Percentiles rank a stretch among this genome's conserved stretches.
Conservation (phyloP, 2,888 invertebrate genomes). For the Acanthopleura granulata region DNA sequence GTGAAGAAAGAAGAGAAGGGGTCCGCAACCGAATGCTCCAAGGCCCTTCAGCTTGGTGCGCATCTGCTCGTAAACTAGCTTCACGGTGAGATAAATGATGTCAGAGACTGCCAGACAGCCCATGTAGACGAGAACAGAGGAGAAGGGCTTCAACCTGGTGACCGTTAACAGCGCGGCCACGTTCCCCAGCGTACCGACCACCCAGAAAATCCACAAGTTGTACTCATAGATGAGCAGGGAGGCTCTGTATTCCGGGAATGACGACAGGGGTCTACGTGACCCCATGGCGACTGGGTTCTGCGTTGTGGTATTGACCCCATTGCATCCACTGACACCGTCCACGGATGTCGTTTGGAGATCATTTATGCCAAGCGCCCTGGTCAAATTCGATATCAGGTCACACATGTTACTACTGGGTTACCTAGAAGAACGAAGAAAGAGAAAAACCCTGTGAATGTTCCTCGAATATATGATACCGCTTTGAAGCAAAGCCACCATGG, state of each 20-base stretch:
- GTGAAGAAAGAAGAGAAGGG: background rate
- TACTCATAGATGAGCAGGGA: background rate
- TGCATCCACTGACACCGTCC: no score
- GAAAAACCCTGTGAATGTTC: no score
- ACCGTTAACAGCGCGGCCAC: background rate
- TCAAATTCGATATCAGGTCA: no score
- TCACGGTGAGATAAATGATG: conserved; percentile 2
- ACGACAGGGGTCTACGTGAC: background rate
- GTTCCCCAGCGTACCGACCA: background rate
- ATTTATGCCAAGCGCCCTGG: no score
- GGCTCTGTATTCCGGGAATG: background rate
- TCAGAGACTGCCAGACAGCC: background rate
- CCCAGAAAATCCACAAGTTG: conserved; percentile 11
- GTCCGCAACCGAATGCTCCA: background rate
- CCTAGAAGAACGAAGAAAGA: no score
- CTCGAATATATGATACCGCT: no score
- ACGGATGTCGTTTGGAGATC: no score
- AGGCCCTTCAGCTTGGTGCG: background rate
- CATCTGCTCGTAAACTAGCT: conserved; percentile 7
- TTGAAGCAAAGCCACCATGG: no score
- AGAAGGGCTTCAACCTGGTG: background rate
- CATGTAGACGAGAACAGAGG: background rate
- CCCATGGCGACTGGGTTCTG: no score
- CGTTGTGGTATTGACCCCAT: no score
- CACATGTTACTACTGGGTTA: no score